Evolutionary conservation across 2,113 vertebrate species (phyloP), one percentile per base, ranked within the genome.

Genomic region (Sander lucioperca): DNA sequence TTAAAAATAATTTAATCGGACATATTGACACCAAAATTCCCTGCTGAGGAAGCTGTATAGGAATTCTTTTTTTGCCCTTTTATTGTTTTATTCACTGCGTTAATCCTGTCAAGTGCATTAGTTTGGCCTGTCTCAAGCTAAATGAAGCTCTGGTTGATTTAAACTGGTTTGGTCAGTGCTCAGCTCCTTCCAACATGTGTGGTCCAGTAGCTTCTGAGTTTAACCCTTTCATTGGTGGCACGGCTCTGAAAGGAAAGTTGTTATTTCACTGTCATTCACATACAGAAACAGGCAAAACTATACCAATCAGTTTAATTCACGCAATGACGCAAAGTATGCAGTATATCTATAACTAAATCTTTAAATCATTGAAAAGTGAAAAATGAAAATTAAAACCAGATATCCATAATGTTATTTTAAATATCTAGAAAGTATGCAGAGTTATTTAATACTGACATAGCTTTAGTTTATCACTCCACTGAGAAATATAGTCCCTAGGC

Each of bases 71-170:
- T 75, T 72, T 61, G 72, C 82, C 75, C 82, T 82, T 83, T 84
- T 50, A 53, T 77, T 21, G 25, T 73, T 87, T 79, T 23, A 66
- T 79, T 82, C 76, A 15, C 30, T 56, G 77, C 65, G 59, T 57
- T 86, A 88, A 89, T 88, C 79, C 88, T 51, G 84, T 88, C 83
- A 83, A 10, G 7, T 62, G 61, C 75, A 82, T 85, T 84, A 82
- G 80, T 86, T 66, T 64, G 86, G 86, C 86, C 84, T 78, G 83
- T 84, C 79, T 53, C n/a, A 6, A 62, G 65, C 36, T 83, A 56
- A 67, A 73, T 74, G 70, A 45, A 63, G 80, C 72, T 50, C 36
- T 6, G 47, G 33, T 71, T 79, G 71, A 89, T 67, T 27, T 33
- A 66, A 88, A 83, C 45, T 23, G 59, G 47, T 71, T 53, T 30